A percentile compares a stretch with the other conserved stretches of the same genome.
phyloP scores from a whole-genome alignment of 2,888 invertebrate genomes.

The Pollenia angustigena region DNA sequence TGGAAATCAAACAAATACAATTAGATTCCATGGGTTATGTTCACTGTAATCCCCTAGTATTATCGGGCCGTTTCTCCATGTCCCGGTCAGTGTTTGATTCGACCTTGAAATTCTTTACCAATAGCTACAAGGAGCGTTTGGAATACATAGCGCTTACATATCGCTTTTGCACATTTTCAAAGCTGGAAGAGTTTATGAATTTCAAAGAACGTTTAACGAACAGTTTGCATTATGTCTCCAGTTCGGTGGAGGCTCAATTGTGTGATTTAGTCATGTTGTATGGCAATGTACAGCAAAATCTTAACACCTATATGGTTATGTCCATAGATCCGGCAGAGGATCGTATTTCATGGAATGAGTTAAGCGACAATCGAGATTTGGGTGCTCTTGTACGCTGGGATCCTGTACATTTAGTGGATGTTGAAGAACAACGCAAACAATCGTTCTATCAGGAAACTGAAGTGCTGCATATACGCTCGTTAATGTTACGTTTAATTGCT shows the following conservation, averaged over 20 bases:
- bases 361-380: conserved; percentile 91
- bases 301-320: conserved; percentile 86
- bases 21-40: conserved; percentile 95
- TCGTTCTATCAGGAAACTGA: conserved; percentile 83
- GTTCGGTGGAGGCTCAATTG: conserved; percentile 88
- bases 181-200: conserved; percentile 94
- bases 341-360: conserved; percentile 86
- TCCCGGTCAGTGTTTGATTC: conserved; percentile 89
- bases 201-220: conserved; percentile 92
- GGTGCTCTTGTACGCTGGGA: conserved; percentile 90
- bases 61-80: conserved; percentile 89
- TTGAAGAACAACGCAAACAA: conserved; percentile 79
- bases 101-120: conserved; percentile 93
- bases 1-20: conserved; percentile 97
- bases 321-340: conserved; percentile 87
- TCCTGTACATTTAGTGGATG: conserved; percentile 84
- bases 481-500: conserved; percentile 81
- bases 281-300: conserved; percentile 82
- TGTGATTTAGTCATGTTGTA: conserved; percentile 87
- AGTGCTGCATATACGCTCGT: conserved; percentile 81
- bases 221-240: conserved; percentile 90
- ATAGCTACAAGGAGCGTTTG: conserved; percentile 95
- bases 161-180: conserved; percentile 97
- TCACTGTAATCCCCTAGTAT: conserved; percentile 90
- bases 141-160: conserved; percentile 96